These are phyloP conservation scores for Tribolium madens DNA, from an alignment of 1,140 invertebrate species.

Conservation along the genomic window DNA sequence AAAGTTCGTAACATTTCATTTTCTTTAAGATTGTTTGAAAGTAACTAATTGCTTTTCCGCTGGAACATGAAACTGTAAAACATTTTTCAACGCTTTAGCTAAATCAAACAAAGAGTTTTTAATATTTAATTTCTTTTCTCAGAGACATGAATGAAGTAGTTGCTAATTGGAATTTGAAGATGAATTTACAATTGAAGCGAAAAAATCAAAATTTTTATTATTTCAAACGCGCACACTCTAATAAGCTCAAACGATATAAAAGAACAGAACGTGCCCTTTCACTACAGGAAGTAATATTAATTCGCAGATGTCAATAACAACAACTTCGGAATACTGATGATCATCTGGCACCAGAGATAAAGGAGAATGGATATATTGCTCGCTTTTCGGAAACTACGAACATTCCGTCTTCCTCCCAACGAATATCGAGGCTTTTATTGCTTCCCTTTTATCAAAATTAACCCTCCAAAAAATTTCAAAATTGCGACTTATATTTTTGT, in stretches of 20 bases:
- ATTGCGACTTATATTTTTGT: neutral
- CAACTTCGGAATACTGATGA: conserved; percentile 45
- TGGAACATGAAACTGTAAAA: conserved; percentile 31
- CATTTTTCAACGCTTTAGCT: conserved; percentile 35
- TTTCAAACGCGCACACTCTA: neutral
- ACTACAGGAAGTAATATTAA: conserved; percentile 45
- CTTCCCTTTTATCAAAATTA: neutral
- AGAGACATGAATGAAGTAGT: conserved; percentile 26
- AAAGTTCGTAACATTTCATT: conserved; percentile 44
- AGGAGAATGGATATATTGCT: conserved; percentile 40
- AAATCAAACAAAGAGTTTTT: conserved; percentile 38
- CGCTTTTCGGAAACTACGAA: conserved; percentile 35
- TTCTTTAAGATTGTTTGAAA: conserved; percentile 37
- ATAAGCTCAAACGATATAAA: conserved; percentile 43
- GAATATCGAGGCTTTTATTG: conserved; percentile 20
- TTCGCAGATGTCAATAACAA: conserved; percentile 49
- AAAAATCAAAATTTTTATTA: conserved; percentile 36
- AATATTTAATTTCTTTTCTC: conserved; percentile 28
- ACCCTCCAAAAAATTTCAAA: neutral
- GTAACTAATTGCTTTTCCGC: conserved; percentile 37
- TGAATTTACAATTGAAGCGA: neutral
- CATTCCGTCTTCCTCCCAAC: conserved; percentile 22
- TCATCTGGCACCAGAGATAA: conserved; percentile 42
- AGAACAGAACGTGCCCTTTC: conserved; percentile 40
- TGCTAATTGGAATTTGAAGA: conserved; percentile 34